These are phyloP conservation scores for Bambusicola thoracicus DNA, from an alignment of 2,113 vertebrate species.

Conservation along the genomic window DNA sequence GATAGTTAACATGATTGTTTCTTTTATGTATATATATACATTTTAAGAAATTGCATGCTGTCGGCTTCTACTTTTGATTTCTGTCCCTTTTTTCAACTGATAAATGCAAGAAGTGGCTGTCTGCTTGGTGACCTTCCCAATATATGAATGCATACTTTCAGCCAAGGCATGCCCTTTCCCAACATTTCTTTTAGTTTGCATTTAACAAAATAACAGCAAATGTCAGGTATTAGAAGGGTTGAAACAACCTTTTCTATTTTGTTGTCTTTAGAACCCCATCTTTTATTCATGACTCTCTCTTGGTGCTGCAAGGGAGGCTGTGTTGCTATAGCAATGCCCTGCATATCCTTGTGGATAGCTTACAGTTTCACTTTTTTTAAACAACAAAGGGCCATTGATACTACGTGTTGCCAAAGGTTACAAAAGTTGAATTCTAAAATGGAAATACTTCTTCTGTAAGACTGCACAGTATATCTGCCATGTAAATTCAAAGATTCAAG, in stretches of 20 bases:
- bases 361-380: slow-evolving; percentile 84
- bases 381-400: slow-evolving; percentile 86
- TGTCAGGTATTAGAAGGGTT: slow-evolving; percentile 82
- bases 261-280: slow-evolving; percentile 83
- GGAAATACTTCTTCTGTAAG: slow-evolving; percentile 82
- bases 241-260: slow-evolving; percentile 85
- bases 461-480: slow-evolving; percentile 66
- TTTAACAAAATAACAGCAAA: slow-evolving; percentile 84
- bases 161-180: slow-evolving; percentile 67
- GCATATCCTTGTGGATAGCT: slow-evolving; percentile 85
- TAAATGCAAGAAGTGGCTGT: slow-evolving; percentile 49
- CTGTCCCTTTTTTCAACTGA: slow-evolving; percentile 3
- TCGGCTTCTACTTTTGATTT: not conserved
- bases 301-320: slow-evolving; percentile 81
- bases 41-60: slow-evolving; percentile 28
- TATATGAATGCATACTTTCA: slow-evolving; percentile 69
- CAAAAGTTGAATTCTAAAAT: slow-evolving; percentile 86
- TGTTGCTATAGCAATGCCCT: slow-evolving; percentile 87
- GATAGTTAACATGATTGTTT: not conserved
- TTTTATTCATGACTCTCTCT: slow-evolving; percentile 86
- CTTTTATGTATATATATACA: not conserved
- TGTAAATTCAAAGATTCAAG: slow-evolving; percentile 76
- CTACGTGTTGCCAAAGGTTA: slow-evolving; percentile 84
- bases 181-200: slow-evolving; percentile 75
- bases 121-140: slow-evolving; percentile 58